Conservation (phyloP, 2,113 vertebrate genomes). For the Helogale parvula region DNA sequence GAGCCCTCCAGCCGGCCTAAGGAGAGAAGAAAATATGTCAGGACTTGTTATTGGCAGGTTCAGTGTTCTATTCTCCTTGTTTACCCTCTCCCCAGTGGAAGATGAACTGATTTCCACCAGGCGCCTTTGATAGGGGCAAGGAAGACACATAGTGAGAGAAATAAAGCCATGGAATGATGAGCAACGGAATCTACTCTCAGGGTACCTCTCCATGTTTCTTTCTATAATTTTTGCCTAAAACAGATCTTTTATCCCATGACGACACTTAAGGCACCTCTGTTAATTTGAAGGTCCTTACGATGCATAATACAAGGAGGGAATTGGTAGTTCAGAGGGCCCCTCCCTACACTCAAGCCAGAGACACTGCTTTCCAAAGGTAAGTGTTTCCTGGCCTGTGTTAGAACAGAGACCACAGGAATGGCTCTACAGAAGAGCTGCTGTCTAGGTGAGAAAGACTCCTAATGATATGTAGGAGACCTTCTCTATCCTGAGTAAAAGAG, state of each 20-base stretch:
- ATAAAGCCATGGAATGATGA: neutral
- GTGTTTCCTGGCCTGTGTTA: neutral
- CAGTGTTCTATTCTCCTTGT: neutral
- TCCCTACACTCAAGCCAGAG: neutral
- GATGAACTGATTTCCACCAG: neutral
- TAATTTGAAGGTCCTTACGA: neutral
- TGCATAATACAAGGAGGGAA: conserved; percentile 8
- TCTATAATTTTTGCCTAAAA: conserved; percentile 14
- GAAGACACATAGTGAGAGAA: neutral
- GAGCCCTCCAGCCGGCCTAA: conserved; percentile 93
- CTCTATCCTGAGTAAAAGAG: neutral
- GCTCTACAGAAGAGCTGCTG: neutral
- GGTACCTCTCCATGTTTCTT: neutral
- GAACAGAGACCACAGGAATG: neutral
- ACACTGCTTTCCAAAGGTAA: neutral
- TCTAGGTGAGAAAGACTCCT: neutral
- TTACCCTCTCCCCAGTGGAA: conserved; percentile 17
- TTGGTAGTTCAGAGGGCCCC: neutral
- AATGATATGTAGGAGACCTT: neutral
- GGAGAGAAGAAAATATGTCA: conserved; percentile 53
- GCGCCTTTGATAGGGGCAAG: neutral
- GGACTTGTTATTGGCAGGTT: neutral
- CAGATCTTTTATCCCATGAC: neutral
- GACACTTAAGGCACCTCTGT: neutral
- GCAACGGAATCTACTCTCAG: neutral